Base-by-base conservation (phyloP, 1,140 invertebrate species). In the Micrasema minimum region DNA sequence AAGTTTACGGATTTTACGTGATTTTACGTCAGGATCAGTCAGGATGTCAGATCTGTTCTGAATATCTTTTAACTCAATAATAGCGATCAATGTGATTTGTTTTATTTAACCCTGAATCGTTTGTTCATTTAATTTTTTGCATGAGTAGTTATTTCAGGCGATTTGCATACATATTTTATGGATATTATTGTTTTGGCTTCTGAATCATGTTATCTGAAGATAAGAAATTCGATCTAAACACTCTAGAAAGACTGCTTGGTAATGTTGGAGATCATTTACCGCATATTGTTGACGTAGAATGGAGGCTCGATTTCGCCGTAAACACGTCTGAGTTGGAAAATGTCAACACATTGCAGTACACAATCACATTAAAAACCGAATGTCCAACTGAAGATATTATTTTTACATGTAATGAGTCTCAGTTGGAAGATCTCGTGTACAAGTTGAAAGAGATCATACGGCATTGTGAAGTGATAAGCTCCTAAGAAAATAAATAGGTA, bases 351-450 rank as follows among this genome's bases (percentile, higher is more conserved):
- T 77, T 84, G 59, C 72, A 81, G 43, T 84, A 84, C 55, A 82
- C 80, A 5, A 76, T 84, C 11, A 77, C 80, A 26, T 69, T 83
- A 43, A 81, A 82, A 71, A 86, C 82, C 1, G 81, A 87, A 64
- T 46, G 76, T 35, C 83, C 82, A 53, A 76, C 80, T 26, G 67
- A 78, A 46, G 80, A 86, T 38, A 78, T 84, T 76, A 72, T 90
- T 38, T 90, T 90, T 76, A 85, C 82, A 2, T 90, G 89, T 76
- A 87, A 85, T 16, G 82, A 84, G 18, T 87, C 88, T 65, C 86
- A 90, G 76, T 77, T 91, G 43, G 89, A 90, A 80, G 89, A 91
- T 79, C 79, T 91, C 64, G 85, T 90, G 45, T 86, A 87, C 67
- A 90, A 90, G 79, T 78, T 91, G 10, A 89, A 90, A 79, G 88